Evolutionary conservation across 1,140 invertebrate genomes (phyloP).

Genomic region (Zaprionus tsacasi): DNA sequence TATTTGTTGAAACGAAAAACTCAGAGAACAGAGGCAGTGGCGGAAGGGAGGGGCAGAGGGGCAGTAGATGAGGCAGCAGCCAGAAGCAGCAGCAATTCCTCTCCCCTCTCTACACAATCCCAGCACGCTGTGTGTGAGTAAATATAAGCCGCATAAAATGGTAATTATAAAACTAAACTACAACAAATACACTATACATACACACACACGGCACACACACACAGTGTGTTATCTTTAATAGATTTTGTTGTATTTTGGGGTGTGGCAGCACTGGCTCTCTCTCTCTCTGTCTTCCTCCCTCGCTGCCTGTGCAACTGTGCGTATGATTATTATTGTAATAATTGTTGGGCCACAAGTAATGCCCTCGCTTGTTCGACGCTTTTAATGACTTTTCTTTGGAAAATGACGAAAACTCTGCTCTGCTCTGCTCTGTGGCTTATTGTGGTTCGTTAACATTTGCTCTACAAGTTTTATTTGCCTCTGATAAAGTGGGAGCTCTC

Average conservation of each 20-base stretch:
- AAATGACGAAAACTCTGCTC: constrained; percentile 50
- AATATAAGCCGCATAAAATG: constrained; percentile 77
- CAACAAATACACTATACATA: constrained; percentile 49
- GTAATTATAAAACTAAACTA: constrained; percentile 79
- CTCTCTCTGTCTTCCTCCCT: not conserved
- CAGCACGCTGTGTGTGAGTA: constrained; percentile 39
- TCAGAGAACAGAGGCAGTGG: constrained; percentile 12
- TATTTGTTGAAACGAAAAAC: constrained; percentile 75
- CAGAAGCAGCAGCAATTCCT: not conserved
- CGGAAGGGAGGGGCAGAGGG: not conserved
- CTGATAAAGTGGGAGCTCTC: constrained; percentile 56
- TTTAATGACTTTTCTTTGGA: constrained; percentile 69
- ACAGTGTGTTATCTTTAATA: constrained; percentile 63
- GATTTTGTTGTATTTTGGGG: constrained; percentile 55
- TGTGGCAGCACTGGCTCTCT: constrained; percentile 10
- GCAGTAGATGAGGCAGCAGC: not conserved
- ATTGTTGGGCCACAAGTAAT: constrained; percentile 43
- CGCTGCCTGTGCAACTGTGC: constrained; percentile 60
- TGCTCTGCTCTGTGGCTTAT: constrained; percentile 63
- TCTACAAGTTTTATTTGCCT: constrained; percentile 53
- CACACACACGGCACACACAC: not conserved
- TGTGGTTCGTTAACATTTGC: constrained; percentile 63
- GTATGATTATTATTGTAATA: constrained; percentile 81
- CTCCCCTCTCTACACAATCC: too few species aligned
- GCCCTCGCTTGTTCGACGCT: constrained; percentile 40